These are phyloP conservation scores for Hypothenemus hampei DNA, from an alignment of 1,140 invertebrate genomes.

Conservation along the genomic window DNA sequence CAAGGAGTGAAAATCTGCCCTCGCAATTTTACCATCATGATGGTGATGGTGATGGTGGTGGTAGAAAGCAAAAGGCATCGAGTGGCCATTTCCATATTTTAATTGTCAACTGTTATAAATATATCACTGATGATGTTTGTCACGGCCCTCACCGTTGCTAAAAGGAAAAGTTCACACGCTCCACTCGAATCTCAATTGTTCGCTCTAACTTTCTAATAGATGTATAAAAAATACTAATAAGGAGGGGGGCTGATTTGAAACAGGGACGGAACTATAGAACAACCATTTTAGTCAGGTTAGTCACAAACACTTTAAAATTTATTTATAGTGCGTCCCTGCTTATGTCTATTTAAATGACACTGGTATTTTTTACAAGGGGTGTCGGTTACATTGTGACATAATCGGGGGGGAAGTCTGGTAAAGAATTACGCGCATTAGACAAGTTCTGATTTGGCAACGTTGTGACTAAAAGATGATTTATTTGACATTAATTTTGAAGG, in stretches of 20 bases:
- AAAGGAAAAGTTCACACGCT: constrained; percentile 36
- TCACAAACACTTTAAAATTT: constrained; percentile 1
- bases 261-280: constrained; percentile 2
- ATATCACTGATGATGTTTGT: constrained; percentile 32
- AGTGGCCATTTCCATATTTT: constrained; percentile 33
- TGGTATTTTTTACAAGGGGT: constrained; percentile 33
- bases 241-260: constrained; percentile 18
- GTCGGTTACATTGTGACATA: constrained; percentile 25
- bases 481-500: constrained; percentile 38
- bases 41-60: constrained; percentile 17
- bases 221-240: constrained; percentile 38
- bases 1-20: too few relatives aligned
- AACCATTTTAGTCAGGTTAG: background rate
- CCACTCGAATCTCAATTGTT: constrained; percentile 34
- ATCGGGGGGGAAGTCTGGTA: constrained; percentile 1
- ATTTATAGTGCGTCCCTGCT: constrained; percentile 1
- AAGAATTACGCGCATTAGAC: constrained; percentile 24
- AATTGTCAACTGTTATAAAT: constrained; percentile 35
- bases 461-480: constrained; percentile 38
- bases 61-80: too few relatives aligned
- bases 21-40: constrained; percentile 17
- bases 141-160: constrained; percentile 34
- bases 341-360: constrained; percentile 40
- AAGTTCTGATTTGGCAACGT: constrained; percentile 31
- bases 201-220: constrained; percentile 18